phyloP scores from a whole-genome alignment of 2,113 vertebrate genomes.

The Terrapene triunguis region DNA sequence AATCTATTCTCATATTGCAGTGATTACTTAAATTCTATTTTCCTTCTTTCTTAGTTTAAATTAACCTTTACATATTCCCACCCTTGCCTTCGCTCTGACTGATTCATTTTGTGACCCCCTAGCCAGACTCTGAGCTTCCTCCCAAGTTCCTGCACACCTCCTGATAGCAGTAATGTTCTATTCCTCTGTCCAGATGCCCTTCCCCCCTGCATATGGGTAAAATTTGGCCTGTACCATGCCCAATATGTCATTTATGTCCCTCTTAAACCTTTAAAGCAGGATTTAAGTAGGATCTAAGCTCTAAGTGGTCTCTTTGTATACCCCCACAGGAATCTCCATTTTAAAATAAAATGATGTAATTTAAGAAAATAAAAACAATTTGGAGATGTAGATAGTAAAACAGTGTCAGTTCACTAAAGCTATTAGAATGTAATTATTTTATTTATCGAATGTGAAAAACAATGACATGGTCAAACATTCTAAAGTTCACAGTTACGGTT shows the following conservation, averaged over 20 bases:
- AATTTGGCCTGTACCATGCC: not conserved
- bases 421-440: not conserved
- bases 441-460: not conserved
- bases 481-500: not conserved
- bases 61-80: not conserved
- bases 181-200: not conserved
- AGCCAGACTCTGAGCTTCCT: not conserved
- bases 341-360: not conserved
- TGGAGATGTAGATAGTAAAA: not conserved
- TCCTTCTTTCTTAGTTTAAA: not conserved
- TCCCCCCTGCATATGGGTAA: not conserved
- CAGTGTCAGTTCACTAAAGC: not conserved
- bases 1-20: not conserved
- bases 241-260: not conserved
- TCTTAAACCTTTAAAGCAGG: not conserved
- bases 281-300: not conserved
- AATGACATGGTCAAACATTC: not conserved
- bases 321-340: not conserved
- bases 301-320: rapidly evolving
- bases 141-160: not conserved
- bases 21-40: constrained; percentile 2
- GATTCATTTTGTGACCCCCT: not conserved
- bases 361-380: not conserved
- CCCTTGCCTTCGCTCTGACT: not conserved
- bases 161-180: not conserved